These are phyloP conservation scores for Melanchra persicariae DNA, from an alignment of 2,888 invertebrate genomes.

Conservation along the genomic window DNA sequence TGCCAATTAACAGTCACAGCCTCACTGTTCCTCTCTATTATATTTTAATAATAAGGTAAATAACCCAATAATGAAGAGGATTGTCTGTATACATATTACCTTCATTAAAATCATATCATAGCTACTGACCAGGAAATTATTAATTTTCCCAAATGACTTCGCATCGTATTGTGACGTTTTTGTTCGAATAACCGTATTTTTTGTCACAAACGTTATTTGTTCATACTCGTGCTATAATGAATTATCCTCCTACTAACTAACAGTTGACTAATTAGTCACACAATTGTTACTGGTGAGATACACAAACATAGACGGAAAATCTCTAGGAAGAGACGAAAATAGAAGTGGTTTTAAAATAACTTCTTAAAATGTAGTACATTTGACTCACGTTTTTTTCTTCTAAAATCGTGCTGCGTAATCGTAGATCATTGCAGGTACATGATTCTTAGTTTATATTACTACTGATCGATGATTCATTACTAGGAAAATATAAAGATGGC, in stretches of 20 bases:
- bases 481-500: conserved; percentile 32
- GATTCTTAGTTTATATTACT: conserved; percentile 3
- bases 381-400: neutral
- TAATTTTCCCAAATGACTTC: conserved; percentile 11
- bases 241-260: conserved; percentile 21
- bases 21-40: neutral
- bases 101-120: conserved; percentile 8
- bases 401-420: conserved; percentile 6
- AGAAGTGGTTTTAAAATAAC: conserved; percentile 21
- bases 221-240: conserved; percentile 37
- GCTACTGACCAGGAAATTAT: neutral
- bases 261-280: conserved; percentile 28
- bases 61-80: neutral
- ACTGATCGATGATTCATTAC: conserved; percentile 43
- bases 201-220: conserved; percentile 29
- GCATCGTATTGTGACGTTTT: neutral
- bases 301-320: neutral
- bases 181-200: conserved; percentile 36
- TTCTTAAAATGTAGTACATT: conserved; percentile 13
- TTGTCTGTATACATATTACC: neutral
- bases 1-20: neutral
- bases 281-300: neutral
- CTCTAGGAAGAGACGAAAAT: conserved; percentile 1
- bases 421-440: neutral
- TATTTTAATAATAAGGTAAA: neutral